These are phyloP conservation scores for Chironomus tepperi DNA, from an alignment of 1,140 invertebrate genomes.

Conservation along the genomic window DNA sequence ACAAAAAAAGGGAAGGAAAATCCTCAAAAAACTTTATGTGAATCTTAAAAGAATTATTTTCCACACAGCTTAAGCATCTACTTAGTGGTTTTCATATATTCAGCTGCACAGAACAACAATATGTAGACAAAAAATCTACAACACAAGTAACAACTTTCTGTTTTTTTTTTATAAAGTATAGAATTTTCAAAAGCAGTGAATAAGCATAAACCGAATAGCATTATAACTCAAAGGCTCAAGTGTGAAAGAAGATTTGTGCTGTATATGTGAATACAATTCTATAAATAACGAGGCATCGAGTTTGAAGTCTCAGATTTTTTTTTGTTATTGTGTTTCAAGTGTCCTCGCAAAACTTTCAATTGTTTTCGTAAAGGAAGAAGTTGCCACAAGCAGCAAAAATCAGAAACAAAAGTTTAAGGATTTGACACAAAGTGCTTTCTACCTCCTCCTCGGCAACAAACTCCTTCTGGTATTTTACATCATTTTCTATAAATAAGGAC, in stretches of 20 bases:
- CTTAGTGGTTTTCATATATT: constrained; percentile 6
- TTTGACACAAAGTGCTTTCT: background rate
- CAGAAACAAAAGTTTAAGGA: background rate
- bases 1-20: no score
- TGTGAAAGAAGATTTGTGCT: background rate
- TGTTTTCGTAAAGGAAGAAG: background rate
- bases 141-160: background rate
- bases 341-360: background rate
- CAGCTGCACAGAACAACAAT: background rate
- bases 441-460: background rate
- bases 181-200: background rate
- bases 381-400: background rate
- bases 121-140: background rate
- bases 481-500: background rate
- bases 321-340: background rate
- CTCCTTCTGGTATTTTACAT: background rate
- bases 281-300: background rate
- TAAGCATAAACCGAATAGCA: constrained; percentile 2
- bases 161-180: background rate
- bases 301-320: background rate
- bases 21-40: background rate
- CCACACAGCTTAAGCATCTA: background rate
- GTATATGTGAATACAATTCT: background rate
- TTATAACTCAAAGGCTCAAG: constrained; percentile 12
- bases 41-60: background rate